A percentile compares a stretch with the other conserved stretches of the same genome.
phyloP scores from a whole-genome alignment of 2,888 invertebrate genomes.

The Sinentomon sp. region DNA sequence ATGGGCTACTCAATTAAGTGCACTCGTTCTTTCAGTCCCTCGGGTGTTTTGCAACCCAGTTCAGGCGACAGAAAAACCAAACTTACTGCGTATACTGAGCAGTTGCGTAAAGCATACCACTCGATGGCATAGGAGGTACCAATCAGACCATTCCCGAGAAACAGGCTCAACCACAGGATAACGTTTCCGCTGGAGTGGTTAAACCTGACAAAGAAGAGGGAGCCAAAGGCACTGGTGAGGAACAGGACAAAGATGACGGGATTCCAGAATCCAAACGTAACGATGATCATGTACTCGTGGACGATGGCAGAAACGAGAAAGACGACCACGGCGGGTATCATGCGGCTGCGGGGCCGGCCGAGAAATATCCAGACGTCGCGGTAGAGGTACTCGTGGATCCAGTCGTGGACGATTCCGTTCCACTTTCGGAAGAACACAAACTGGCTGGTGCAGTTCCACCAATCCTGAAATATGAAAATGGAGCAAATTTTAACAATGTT shows the following conservation, averaged over 20 bases:
- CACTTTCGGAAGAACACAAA: constrained; percentile 66
- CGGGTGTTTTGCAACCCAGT: too few species aligned
- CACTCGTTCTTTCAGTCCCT: too few species aligned
- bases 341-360: constrained; percentile 20
- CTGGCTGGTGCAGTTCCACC: constrained; percentile 78
- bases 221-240: constrained; percentile 29
- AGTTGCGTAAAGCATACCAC: constrained; percentile 49
- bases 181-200: constrained; percentile 35
- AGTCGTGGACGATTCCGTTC: constrained; percentile 84
- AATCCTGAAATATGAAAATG: constrained; percentile 31
- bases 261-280: constrained; percentile 58
- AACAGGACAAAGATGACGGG: constrained; percentile 58
- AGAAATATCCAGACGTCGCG: constrained; percentile 23
- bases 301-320: constrained; percentile 56
- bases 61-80: too few species aligned
- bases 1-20: too few species aligned
- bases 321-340: constrained; percentile 31
- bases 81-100: constrained; percentile 25
- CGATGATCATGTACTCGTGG: constrained; percentile 59
- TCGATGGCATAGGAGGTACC: constrained; percentile 59
- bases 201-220: constrained; percentile 23
- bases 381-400: constrained; percentile 70
- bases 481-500: constrained; percentile 2
- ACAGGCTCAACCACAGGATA: constrained; percentile 53
- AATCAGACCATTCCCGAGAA: constrained; percentile 45